Evolutionary conservation across 2,113 vertebrate genomes (phyloP).

Genomic region (Sardina pilchardus): DNA sequence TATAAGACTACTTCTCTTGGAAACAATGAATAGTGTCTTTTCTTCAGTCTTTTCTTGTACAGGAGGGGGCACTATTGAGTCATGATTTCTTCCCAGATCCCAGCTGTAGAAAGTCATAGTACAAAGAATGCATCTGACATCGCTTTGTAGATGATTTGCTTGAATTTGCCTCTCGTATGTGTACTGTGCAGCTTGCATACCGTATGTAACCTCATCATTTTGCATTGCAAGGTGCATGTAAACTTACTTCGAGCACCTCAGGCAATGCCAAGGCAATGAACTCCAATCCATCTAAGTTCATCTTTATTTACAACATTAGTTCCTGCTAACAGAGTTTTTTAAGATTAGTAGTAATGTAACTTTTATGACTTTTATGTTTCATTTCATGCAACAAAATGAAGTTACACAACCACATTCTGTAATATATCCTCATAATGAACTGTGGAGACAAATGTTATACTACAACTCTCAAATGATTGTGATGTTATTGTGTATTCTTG

Average conservation of each 20-base stretch:
- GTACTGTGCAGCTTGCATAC: too few relatives aligned
- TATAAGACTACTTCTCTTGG: neutral
- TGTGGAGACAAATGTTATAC: too few relatives aligned
- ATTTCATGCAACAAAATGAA: too few relatives aligned
- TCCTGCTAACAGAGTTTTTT: too few relatives aligned
- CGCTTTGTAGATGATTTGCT: neutral
- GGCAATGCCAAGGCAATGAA: neutral
- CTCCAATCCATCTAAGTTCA: too few relatives aligned
- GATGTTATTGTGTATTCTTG: too few relatives aligned
- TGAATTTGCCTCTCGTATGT: neutral
- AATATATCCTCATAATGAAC: too few relatives aligned
- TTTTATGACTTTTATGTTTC: too few relatives aligned
- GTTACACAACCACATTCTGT: too few relatives aligned
- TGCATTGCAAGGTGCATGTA: neutral
- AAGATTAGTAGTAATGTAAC: too few relatives aligned
- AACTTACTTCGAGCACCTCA: neutral
- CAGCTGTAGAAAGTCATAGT: neutral
- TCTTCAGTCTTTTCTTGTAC: constrained; percentile 6
- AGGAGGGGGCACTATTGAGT: constrained; percentile 41
- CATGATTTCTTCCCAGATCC: neutral
- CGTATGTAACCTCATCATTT: neutral
- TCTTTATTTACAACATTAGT: too few relatives aligned
- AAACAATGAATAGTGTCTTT: neutral
- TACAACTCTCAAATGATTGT: too few relatives aligned
- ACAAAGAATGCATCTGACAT: neutral